A percentile compares a stretch with the other conserved stretches of the same genome.
Conservation (phyloP, 2,113 vertebrate species). For the Sardina pilchardus region DNA sequence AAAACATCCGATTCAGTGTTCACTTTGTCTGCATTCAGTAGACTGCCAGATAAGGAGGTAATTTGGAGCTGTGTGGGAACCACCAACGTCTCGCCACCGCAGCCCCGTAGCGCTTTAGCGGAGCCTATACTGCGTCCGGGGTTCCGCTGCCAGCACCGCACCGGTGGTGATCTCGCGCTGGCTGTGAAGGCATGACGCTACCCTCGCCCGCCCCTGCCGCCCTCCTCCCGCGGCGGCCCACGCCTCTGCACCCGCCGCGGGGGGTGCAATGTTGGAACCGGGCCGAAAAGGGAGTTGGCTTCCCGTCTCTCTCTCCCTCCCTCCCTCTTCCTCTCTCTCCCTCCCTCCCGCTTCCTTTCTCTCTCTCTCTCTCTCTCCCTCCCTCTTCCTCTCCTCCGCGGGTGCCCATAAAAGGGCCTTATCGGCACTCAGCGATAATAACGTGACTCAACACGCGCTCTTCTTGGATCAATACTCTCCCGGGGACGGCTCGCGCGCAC, state of each 20-base stretch:
- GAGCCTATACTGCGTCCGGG: background rate
- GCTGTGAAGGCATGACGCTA: background rate
- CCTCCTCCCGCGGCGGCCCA: conserved; percentile 37
- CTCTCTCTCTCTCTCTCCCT: conserved; percentile 45
- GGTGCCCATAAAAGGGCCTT: conserved; percentile 70
- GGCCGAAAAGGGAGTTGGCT: conserved; percentile 71
- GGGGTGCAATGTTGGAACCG: conserved; percentile 54
- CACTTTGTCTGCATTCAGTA: too few relatives aligned
- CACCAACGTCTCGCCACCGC: too few relatives aligned
- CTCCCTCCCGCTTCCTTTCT: conserved; percentile 64
- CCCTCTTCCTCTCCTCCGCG: conserved; percentile 61
- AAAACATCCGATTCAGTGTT: too few relatives aligned
- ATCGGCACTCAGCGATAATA: conserved; percentile 44
- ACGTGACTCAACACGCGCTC: conserved; percentile 50
- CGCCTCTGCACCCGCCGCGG: conserved; percentile 47
- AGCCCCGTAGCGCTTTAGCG: background rate
- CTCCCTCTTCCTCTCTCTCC: conserved; percentile 64
- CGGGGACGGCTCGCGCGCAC: conserved; percentile 22
- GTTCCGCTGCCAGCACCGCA: conserved; percentile 22
- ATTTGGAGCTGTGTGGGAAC: too few relatives aligned
- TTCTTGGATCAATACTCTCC: too few relatives aligned
- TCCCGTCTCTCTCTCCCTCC: conserved; percentile 54
- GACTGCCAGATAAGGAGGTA: too few relatives aligned
- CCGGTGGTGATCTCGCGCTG: conserved; percentile 21
- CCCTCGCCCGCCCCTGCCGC: conserved; percentile 25